Conservation (phyloP, 1,140 invertebrate genomes). For the Orius laevigatus region DNA sequence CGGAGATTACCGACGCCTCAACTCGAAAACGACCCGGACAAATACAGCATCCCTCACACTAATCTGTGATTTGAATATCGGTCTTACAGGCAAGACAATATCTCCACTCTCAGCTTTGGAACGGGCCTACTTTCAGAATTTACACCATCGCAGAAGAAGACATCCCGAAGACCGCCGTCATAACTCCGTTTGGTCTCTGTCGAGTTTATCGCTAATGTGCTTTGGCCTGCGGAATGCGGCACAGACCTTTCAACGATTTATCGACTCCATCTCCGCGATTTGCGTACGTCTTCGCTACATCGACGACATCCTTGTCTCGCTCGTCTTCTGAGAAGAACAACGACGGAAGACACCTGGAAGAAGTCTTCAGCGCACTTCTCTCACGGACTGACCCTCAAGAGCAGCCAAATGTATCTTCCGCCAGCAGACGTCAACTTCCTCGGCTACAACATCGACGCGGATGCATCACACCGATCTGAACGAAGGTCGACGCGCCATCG, state of each 20-base stretch:
- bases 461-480: constrained; percentile 2
- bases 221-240: constrained; percentile 31
- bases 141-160: constrained; percentile 11
- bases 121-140: constrained; percentile 16
- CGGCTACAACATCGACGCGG: constrained; percentile 21
- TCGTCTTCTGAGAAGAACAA: constrained; percentile 17
- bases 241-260: constrained; percentile 29
- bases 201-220: constrained; percentile 25
- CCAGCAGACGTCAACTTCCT: constrained; percentile 17
- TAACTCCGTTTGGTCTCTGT: constrained; percentile 24
- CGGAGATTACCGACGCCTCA: constrained; percentile 27
- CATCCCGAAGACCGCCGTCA: constrained; percentile 24
- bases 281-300: constrained; percentile 20
- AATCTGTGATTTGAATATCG: constrained; percentile 23
- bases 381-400: constrained; percentile 17
- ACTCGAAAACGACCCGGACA: constrained; percentile 26
- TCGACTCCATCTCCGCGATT: constrained; percentile 25
- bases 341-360: constrained; percentile 14
- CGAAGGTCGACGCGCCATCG: constrained; percentile 9
- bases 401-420: constrained; percentile 12
- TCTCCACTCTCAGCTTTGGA: constrained; percentile 25
- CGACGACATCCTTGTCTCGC: constrained; percentile 22
- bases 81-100: constrained; percentile 9
- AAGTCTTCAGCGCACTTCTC: constrained; percentile 17
- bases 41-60: constrained; percentile 23